These are phyloP conservation scores for Amphibalanus amphitrite DNA, from an alignment of 1,140 invertebrate genomes.

Conservation along the genomic window DNA sequence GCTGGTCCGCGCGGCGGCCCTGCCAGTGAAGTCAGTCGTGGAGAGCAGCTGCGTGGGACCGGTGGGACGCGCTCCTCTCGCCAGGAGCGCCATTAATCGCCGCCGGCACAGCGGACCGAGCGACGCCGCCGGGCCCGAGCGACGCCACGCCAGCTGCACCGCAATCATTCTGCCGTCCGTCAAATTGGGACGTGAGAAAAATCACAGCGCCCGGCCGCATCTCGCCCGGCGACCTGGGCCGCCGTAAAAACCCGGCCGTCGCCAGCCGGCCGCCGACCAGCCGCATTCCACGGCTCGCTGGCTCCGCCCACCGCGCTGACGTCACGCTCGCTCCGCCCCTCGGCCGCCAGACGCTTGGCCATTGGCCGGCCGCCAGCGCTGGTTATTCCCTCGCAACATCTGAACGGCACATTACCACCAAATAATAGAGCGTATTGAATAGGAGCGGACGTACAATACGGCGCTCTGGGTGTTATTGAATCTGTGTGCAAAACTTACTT, in stretches of 20 bases:
- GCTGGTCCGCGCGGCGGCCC: too few species aligned
- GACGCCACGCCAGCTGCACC: too few species aligned
- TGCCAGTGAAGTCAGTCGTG: too few species aligned
- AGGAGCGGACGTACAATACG: slow-evolving; percentile 4
- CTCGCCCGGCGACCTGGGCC: not conserved
- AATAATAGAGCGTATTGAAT: slow-evolving; percentile 6
- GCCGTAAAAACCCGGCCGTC: not conserved
- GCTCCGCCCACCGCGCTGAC: not conserved
- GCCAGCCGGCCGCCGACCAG: too few species aligned
- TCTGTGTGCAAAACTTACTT: slow-evolving; percentile 3
- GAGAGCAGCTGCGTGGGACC: too few species aligned
- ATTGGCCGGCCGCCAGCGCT: not conserved
- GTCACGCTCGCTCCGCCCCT: not conserved
- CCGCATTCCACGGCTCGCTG: not conserved
- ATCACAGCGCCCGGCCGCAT: not conserved
- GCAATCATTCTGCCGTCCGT: not conserved
- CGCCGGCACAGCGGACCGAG: not conserved
- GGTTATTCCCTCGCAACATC: slow-evolving; percentile 4
- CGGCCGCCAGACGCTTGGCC: not conserved
- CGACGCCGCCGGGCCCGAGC: too few species aligned
- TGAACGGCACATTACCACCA: slow-evolving; percentile 5
- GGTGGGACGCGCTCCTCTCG: not conserved
- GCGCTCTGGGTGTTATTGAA: not conserved
- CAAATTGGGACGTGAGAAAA: slow-evolving; percentile 1
- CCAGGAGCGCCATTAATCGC: not conserved